These are phyloP conservation scores for Merops nubicus DNA, from an alignment of 2,113 vertebrate genomes.

Conservation along the genomic window DNA sequence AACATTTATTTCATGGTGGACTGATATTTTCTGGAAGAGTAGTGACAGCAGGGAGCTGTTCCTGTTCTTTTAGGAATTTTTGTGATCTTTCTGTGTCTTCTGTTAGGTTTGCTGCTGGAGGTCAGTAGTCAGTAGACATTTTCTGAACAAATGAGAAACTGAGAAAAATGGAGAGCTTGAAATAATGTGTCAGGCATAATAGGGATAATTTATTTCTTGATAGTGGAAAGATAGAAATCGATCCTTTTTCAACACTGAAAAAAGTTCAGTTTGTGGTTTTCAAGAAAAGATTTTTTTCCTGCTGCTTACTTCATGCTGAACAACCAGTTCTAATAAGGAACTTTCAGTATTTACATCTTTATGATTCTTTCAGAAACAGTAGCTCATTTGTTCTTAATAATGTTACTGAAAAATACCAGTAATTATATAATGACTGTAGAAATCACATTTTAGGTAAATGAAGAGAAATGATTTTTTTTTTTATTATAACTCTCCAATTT, in stretches of 20 bases:
- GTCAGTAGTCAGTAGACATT: background rate
- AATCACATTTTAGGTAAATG: conserved; percentile 82
- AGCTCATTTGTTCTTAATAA: conserved; percentile 76
- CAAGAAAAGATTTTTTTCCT: conserved; percentile 33
- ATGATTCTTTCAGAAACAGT: conserved; percentile 75
- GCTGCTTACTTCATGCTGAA: conserved; percentile 28
- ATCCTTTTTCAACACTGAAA: conserved; percentile 29
- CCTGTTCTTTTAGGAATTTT: background rate
- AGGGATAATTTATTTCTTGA: conserved; percentile 25
- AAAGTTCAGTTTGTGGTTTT: conserved; percentile 64
- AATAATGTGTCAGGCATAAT: background rate
- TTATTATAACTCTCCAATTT: conserved; percentile 81
- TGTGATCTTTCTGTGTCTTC: background rate
- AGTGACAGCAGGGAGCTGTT: background rate
- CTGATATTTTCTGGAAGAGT: background rate
- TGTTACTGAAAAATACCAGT: conserved; percentile 79
- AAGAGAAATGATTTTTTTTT: conserved; percentile 81
- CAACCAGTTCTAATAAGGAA: conserved; percentile 67
- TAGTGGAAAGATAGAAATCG: conserved; percentile 20
- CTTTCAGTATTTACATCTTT: conserved; percentile 77
- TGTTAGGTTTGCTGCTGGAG: background rate
- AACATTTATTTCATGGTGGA: background rate
- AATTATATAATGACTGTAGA: conserved; percentile 83
- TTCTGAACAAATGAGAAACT: background rate
- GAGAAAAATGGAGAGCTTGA: conserved; percentile 8